Percentiles rank a stretch among this genome's conserved stretches.
Conservation (phyloP, 2,113 vertebrate species). For the Ivindomyrus marchei region DNA sequence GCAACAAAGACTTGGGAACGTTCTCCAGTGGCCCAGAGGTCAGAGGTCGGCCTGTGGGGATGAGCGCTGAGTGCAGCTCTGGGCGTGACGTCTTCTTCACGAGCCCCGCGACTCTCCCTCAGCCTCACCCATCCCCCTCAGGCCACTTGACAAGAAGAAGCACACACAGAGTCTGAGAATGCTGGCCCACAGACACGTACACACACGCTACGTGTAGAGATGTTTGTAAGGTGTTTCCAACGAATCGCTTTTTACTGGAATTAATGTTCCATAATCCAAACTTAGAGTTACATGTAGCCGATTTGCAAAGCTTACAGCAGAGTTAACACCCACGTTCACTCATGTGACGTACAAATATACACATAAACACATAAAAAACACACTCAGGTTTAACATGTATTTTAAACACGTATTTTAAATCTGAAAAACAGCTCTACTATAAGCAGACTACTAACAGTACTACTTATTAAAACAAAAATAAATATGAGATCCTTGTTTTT, state of each 20-base stretch:
- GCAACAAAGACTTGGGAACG: constrained; percentile 52
- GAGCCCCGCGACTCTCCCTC: not conserved
- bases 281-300: not conserved
- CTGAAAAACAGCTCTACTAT: not conserved
- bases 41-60: constrained; percentile 53
- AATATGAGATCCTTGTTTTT: not conserved
- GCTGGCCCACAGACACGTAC: not conserved
- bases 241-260: not conserved
- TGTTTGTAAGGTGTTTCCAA: not conserved
- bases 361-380: not conserved
- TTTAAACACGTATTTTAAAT: not conserved
- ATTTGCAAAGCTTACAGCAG: not conserved
- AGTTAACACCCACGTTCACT: not conserved
- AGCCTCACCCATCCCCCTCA: not conserved
- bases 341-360: not conserved
- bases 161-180: not conserved
- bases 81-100: constrained; percentile 41
- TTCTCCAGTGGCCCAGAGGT: constrained; percentile 49
- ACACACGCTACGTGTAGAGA: not conserved
- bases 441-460: not conserved
- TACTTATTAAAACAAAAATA: not conserved
- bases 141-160: not conserved
- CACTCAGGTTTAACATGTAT: not conserved
- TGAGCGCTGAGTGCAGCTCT: constrained; percentile 63
- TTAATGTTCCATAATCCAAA: not conserved